phyloP scores from a whole-genome alignment of 2,113 vertebrate genomes.

The Opisthocomus hoazin region DNA sequence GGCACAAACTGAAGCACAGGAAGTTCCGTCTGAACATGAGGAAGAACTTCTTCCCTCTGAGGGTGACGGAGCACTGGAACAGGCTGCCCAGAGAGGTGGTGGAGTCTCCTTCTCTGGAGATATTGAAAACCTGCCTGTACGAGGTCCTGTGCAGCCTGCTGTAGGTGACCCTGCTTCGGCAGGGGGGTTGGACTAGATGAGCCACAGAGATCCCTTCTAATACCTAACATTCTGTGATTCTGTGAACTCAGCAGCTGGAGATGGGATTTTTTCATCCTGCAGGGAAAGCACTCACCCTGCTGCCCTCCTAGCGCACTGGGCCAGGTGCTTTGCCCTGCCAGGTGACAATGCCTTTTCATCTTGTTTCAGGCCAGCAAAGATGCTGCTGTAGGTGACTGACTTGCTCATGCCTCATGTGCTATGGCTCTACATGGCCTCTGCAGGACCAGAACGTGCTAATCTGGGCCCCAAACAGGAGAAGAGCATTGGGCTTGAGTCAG shows the following conservation, averaged over 20 bases:
- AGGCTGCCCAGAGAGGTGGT: too few relatives aligned
- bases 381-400: background rate
- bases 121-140: too few relatives aligned
- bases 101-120: too few relatives aligned
- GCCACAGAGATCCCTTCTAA: too few relatives aligned
- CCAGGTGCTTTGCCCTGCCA: background rate
- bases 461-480: slow-evolving; percentile 41
- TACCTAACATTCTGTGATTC: too few relatives aligned
- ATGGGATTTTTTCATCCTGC: background rate
- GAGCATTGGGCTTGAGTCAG: background rate
- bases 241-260: background rate
- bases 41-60: too few relatives aligned
- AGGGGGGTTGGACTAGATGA: too few relatives aligned
- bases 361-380: slow-evolving; percentile 46
- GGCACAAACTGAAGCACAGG: too few relatives aligned
- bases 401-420: background rate
- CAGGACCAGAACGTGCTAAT: slow-evolving; percentile 38
- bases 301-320: background rate
- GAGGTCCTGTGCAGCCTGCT: too few relatives aligned
- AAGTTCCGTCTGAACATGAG: too few relatives aligned
- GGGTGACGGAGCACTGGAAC: too few relatives aligned
- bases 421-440: slow-evolving; percentile 76
- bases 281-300: background rate
- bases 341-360: background rate
- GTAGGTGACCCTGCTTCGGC: too few relatives aligned